Evolutionary conservation across 2,113 vertebrate species (phyloP).

Genomic region (Odontophorus gujanensis): DNA sequence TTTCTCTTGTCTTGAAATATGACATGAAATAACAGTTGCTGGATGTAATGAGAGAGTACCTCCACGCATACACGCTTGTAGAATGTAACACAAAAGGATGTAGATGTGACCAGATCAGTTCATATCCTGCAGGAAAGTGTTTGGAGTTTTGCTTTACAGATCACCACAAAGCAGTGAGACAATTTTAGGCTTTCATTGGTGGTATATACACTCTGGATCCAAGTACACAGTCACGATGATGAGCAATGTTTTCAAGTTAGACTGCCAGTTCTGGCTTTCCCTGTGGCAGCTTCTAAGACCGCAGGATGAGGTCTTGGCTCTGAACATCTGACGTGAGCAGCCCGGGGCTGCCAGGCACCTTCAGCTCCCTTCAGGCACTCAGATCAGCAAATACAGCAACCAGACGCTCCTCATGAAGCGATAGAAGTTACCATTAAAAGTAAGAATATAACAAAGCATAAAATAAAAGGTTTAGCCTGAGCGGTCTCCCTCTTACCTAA

Average conservation of each 20-base stretch:
- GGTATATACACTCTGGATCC: background rate
- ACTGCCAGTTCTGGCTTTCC: background rate
- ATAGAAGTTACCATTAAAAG: background rate
- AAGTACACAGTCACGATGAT: fast-evolving
- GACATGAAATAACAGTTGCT: background rate
- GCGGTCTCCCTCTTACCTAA: background rate
- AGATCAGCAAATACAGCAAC: background rate
- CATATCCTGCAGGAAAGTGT: background rate
- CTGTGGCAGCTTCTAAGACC: background rate
- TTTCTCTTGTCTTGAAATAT: background rate
- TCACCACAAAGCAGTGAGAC: background rate
- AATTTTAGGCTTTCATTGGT: background rate
- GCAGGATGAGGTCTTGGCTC: background rate
- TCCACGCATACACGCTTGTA: background rate
- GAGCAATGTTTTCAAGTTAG: fast-evolving
- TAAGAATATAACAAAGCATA: background rate
- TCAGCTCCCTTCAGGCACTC: background rate
- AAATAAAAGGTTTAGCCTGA: background rate
- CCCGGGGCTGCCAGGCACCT: background rate
- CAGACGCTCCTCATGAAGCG: background rate
- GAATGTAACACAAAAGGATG: fast-evolving
- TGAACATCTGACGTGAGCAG: background rate
- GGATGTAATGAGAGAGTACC: background rate
- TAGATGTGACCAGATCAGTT: background rate
- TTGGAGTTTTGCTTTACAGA: background rate